Evolutionary conservation across 2,113 vertebrate genomes (phyloP).

Genomic region (rabbit (Oryctolagus cuniculus)): DNA sequence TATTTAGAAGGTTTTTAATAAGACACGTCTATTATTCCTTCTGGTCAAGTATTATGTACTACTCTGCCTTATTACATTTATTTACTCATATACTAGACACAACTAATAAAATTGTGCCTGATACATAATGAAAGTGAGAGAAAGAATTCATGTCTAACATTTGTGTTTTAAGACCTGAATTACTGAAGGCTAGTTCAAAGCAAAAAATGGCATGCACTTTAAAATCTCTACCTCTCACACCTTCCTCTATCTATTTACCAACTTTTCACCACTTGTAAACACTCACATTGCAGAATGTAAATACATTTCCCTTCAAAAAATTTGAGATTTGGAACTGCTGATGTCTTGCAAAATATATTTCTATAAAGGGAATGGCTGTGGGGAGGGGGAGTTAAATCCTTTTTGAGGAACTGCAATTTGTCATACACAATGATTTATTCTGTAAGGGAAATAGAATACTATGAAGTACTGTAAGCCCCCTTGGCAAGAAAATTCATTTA

Average conservation of each 20-base stretch:
- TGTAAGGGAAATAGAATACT: slow-evolving; percentile 73
- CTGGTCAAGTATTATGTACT: not conserved
- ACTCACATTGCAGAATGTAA: not conserved
- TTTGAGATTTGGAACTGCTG: slow-evolving; percentile 39
- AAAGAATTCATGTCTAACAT: not conserved
- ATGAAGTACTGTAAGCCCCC: slow-evolving; percentile 68
- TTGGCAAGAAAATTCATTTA: slow-evolving; percentile 79
- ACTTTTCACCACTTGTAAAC: slow-evolving; percentile 8
- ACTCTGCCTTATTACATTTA: rapidly evolving
- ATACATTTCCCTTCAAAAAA: not conserved
- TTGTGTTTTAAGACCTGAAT: not conserved
- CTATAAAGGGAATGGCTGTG: slow-evolving; percentile 72
- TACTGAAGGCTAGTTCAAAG: not conserved
- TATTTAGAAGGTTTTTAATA: not conserved
- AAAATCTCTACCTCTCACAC: not conserved
- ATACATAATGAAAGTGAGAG: not conserved
- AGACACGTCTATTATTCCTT: not conserved
- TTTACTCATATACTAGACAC: not conserved
- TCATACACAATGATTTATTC: slow-evolving; percentile 45
- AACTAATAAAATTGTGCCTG: not conserved
- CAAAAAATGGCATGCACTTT: not conserved
- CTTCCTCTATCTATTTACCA: rapidly evolving
- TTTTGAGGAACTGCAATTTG: slow-evolving; percentile 70
- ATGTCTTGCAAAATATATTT: slow-evolving; percentile 73
- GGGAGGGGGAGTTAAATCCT: slow-evolving; percentile 57